These are phyloP conservation scores for Limnodromus scolopaceus DNA, from an alignment of 2,797 vertebrate species.

Conservation along the genomic window DNA sequence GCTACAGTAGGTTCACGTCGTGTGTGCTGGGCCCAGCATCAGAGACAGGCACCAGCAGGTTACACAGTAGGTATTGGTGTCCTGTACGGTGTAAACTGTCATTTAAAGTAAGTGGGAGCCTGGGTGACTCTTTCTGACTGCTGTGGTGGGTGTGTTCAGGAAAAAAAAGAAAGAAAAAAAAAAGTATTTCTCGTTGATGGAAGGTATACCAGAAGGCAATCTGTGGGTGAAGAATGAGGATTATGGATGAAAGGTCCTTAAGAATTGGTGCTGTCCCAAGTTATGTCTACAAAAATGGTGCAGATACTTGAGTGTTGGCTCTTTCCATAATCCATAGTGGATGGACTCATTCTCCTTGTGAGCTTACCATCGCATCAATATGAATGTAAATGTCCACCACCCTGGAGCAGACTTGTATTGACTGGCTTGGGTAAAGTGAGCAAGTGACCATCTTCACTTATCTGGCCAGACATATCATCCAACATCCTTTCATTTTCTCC, in stretches of 20 bases:
- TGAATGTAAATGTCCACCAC: too few relatives aligned
- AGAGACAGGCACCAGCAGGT: background rate
- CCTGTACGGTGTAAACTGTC: background rate
- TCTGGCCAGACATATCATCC: background rate
- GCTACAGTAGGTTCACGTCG: background rate
- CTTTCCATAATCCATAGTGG: background rate
- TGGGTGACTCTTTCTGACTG: background rate
- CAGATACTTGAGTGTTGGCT: background rate
- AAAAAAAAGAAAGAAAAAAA: background rate
- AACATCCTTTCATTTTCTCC: background rate
- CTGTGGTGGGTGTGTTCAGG: background rate
- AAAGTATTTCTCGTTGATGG: background rate
- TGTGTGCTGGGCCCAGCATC: background rate
- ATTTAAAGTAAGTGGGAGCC: background rate
- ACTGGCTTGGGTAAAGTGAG: background rate
- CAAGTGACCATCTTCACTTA: background rate
- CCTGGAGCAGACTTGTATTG: background rate
- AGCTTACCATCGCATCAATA: background rate
- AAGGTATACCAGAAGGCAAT: background rate
- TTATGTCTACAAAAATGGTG: background rate
- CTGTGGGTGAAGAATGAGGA: background rate
- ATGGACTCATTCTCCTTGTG: background rate
- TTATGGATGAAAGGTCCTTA: background rate
- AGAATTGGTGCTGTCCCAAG: background rate
- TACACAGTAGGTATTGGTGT: rapidly evolving